Conservation (phyloP, 2,113 vertebrate genomes). For the Ursus arctos region DNA sequence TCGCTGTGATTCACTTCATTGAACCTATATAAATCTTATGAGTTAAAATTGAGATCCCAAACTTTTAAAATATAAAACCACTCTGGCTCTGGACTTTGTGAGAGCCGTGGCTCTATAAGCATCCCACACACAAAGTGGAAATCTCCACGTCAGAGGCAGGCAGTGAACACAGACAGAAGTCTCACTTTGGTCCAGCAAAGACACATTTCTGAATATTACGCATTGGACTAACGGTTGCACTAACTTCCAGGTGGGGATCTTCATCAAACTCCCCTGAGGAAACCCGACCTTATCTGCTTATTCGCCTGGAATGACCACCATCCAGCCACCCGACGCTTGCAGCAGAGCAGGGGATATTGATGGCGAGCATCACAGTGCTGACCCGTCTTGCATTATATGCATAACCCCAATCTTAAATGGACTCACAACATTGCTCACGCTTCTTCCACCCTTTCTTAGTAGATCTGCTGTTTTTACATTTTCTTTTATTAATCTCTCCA, state of each 20-base stretch:
- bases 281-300: neutral
- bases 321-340: no score
- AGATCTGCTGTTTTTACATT: neutral
- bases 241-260: neutral
- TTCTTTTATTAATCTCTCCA: neutral
- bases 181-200: neutral
- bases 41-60: neutral
- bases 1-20: neutral
- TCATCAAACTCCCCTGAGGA: neutral
- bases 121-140: neutral
- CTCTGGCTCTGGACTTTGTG: neutral
- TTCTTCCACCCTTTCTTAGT: neutral
- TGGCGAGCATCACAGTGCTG: neutral
- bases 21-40: neutral
- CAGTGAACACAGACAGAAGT: neutral
- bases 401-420: neutral
- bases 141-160: neutral
- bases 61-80: neutral
- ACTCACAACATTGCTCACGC: neutral
- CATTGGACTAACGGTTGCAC: neutral
- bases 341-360: neutral
- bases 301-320: neutral
- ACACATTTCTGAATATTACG: neutral
- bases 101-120: neutral
- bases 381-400: neutral